Percentiles rank a stretch among this genome's conserved stretches.
Evolutionary conservation across 2,797 vertebrate species (phyloP).

Genomic region (Anguilla pacifica): DNA sequence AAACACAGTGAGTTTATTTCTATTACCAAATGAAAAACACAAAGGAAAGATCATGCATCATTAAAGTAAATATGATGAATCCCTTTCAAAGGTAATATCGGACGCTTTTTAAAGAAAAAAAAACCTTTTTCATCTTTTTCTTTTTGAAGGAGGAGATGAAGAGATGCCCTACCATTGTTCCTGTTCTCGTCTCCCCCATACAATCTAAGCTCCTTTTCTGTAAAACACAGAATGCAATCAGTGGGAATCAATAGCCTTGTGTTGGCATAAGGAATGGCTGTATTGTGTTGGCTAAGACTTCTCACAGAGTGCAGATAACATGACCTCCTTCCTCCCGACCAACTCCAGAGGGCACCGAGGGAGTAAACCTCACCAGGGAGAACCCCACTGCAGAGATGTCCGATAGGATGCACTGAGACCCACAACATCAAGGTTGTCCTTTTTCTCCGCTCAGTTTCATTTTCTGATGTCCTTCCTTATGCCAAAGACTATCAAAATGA

Average conservation of each 20-base stretch:
- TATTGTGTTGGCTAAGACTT: conserved; percentile 16
- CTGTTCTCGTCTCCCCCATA: not conserved
- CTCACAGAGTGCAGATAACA: conserved; percentile 7
- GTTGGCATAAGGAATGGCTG: conserved; percentile 16
- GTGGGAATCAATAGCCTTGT: conserved; percentile 25
- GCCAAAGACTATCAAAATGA: not conserved
- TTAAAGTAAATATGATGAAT: not conserved
- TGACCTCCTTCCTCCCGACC: not conserved
- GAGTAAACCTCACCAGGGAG: not conserved
- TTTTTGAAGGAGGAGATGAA: conserved; percentile 16
- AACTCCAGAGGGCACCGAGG: conserved; percentile 11
- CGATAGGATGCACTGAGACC: not conserved
- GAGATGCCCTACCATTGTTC: conserved; percentile 24
- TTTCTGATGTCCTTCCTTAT: not conserved
- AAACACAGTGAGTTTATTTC: conserved; percentile 7
- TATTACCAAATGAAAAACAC: not conserved
- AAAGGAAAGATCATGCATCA: not conserved
- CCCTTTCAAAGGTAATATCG: conserved; percentile 3
- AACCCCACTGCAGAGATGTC: not conserved
- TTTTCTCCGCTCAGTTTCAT: not conserved
- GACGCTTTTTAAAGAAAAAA: not conserved
- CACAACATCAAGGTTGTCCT: not conserved
- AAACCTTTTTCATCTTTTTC: not conserved
- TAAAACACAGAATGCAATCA: conserved; percentile 27
- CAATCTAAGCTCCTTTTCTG: conserved; percentile 16